Evolutionary conservation across 2,888 invertebrate genomes (phyloP), one percentile per base, ranked within the genome.

Genomic region (Plagodis dolabraria): DNA sequence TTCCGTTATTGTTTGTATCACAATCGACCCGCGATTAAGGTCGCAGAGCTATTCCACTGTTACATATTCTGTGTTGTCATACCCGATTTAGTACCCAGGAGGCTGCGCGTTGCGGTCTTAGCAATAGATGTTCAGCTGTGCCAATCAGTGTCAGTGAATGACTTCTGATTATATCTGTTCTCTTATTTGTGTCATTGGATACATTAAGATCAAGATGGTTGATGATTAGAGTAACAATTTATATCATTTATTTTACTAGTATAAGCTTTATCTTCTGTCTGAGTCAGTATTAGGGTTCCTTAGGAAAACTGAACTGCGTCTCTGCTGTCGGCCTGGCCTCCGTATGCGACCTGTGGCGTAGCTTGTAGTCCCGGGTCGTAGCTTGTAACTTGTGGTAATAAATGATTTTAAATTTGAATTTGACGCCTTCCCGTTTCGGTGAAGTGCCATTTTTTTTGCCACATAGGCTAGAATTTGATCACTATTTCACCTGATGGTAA

Each of bases 1-100:
- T 79, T 75, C 86, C 86, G 85, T 86, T 87, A 87, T 81, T 83
- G 83, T 85, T 82, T 71, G 79, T 71, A 77, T 74, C 73, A 76
- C 79, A 75, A 74, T 73, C 71, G 70, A 60, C 48, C 44, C 55
- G 62, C 72, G 75, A 80, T 85, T 82, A 81, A 72, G 75, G 64
- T 60, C 61, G 57, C 47, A 11, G 47, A 54, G 51, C 44, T 48
- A 40, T 52, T 12, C 8, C 34, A 12, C 11, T 35, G 36, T 50
- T 62, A 50, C 57, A 62, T 56, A 46, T 49, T 49, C 48, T 47
- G 51, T 34, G 22, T 34, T 22, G 49, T 35, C 43, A 22, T 42
- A 51, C n/a, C 44, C 34, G 22, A 49, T n/a, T n/a, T 42, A n/a
- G 42, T n/a, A 7, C 33, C 36, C 33, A 33, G 35, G 36, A 47